These are phyloP conservation scores for Synodontis membranacea DNA, from an alignment of 2,113 vertebrate species.

Conservation along the genomic window DNA sequence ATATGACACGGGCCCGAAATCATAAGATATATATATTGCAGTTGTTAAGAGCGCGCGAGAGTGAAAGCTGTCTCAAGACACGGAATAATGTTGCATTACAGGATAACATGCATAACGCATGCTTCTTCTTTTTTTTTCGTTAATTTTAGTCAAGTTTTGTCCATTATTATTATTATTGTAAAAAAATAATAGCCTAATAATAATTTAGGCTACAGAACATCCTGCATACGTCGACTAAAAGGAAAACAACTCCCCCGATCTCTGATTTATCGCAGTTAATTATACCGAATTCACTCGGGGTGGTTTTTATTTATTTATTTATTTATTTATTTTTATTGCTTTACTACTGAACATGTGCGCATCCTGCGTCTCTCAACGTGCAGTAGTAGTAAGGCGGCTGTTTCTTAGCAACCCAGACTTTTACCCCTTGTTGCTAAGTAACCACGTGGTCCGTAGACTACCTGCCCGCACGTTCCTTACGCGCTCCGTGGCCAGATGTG, in stretches of 20 bases:
- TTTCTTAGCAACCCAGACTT: constrained; percentile 62
- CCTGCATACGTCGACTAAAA: neutral
- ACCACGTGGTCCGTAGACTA: constrained; percentile 57
- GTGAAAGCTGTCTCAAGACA: too few relatives aligned
- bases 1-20: neutral
- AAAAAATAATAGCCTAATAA: too few relatives aligned
- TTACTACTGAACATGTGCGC: constrained; percentile 43
- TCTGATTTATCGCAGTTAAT: neutral
- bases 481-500: constrained; percentile 33
- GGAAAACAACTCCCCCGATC: neutral
- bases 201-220: neutral
- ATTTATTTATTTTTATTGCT: neutral
- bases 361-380: constrained; percentile 43
- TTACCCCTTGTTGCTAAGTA: constrained; percentile 62
- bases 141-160: neutral
- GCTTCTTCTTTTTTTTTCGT: neutral
- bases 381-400: constrained; percentile 57
- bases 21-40: neutral
- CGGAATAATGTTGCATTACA: neutral
- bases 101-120: neutral
- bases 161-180: neutral
- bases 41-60: neutral
- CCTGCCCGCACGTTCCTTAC: constrained; percentile 55
- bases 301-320: too few relatives aligned
- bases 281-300: neutral